Conservation (phyloP, 2,888 invertebrate genomes). For the Andrena chrysosceles region DNA sequence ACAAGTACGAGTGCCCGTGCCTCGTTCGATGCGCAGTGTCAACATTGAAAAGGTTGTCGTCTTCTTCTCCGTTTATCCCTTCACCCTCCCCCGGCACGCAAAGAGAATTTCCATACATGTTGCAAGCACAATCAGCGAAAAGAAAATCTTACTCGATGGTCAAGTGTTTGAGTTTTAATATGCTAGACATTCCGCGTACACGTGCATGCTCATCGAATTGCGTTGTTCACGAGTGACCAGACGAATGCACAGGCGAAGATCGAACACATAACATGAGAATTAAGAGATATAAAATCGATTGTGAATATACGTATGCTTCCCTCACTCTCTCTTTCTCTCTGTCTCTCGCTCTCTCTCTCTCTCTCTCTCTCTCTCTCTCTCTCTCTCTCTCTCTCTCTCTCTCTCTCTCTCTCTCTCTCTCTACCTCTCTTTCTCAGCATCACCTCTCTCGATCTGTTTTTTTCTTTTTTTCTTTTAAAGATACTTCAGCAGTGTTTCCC, state of each 20-base stretch:
- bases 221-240: constrained; percentile 54
- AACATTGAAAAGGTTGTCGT: not conserved
- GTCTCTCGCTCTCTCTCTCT: not conserved
- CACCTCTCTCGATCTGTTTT: not conserved
- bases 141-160: constrained; percentile 44
- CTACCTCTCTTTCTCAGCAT: not conserved
- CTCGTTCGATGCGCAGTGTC: not conserved
- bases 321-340: not conserved
- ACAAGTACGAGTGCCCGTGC: constrained; percentile 7
- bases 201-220: constrained; percentile 68
- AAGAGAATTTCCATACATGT: constrained; percentile 42
- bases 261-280: constrained; percentile 73
- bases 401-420: not conserved
- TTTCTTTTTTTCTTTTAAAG: constrained; percentile 6
- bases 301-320: constrained; percentile 44
- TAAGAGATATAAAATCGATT: constrained; percentile 72
- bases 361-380: not conserved
- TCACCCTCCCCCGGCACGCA: not conserved
- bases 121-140: constrained; percentile 58
- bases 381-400: not conserved
- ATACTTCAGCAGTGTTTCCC: constrained; percentile 34
- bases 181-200: constrained; percentile 59
- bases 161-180: constrained; percentile 47
- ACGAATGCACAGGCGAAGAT: constrained; percentile 64
- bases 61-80: not conserved